Evolutionary conservation across 2,113 vertebrate species (phyloP).

Genomic region (Syngnathus scovelli): DNA sequence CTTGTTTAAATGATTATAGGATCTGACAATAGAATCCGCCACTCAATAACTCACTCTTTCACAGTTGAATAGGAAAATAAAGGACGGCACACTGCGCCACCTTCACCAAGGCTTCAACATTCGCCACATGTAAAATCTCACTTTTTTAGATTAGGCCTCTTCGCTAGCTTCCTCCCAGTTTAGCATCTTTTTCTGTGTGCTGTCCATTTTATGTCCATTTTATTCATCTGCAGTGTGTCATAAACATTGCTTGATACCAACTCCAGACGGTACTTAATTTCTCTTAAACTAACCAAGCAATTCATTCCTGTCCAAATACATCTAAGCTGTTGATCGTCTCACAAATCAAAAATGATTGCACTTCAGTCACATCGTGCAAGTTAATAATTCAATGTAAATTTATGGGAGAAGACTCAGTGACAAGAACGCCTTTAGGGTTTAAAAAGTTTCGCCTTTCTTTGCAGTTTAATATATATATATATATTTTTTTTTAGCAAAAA

Average conservation of each 20-base stretch:
- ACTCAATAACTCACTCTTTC: conserved; percentile 12
- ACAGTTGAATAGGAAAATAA: conserved; percentile 5
- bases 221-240: too few relatives aligned
- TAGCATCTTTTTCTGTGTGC: too few relatives aligned
- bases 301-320: background rate
- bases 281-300: background rate
- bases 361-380: background rate
- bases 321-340: background rate
- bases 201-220: too few relatives aligned
- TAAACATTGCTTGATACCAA: background rate
- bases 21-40: conserved; percentile 16
- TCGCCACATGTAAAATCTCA: background rate
- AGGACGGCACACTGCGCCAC: background rate
- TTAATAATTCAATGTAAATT: conserved; percentile 8
- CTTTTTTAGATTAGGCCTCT: background rate
- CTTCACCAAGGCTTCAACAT: background rate
- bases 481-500: conserved; percentile 1
- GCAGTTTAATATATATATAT: conserved; percentile 7
- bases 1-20: conserved; percentile 20
- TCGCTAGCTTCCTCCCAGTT: too few relatives aligned
- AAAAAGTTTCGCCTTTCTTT: conserved; percentile 25
- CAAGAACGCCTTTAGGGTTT: conserved; percentile 31
- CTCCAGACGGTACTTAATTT: background rate
- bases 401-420: conserved; percentile 11
- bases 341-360: background rate